Percentiles rank a stretch among this genome's conserved stretches.
These are phyloP conservation scores for Clarias macrocephalus DNA, from an alignment of 2,113 vertebrate species.

Conservation along the genomic window DNA sequence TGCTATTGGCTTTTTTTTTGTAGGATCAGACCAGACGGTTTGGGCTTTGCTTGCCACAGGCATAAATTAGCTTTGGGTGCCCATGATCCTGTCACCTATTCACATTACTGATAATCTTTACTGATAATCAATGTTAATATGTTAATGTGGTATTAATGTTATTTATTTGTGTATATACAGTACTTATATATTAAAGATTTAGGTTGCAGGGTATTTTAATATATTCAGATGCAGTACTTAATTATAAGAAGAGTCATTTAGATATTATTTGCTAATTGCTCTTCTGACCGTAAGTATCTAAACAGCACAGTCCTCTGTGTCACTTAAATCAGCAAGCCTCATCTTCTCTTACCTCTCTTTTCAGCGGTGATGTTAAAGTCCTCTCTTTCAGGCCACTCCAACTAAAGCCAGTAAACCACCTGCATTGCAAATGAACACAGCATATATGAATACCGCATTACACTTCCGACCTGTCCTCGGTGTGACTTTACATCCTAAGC, in stretches of 20 bases:
- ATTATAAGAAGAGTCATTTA: not conserved
- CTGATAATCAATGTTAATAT: too few relatives aligned
- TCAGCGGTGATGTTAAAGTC: constrained; percentile 82
- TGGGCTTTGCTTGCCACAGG: too few relatives aligned
- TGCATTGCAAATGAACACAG: constrained; percentile 54
- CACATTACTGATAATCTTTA: too few relatives aligned
- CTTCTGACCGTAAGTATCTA: not conserved
- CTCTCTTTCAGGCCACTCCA: constrained; percentile 86
- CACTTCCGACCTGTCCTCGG: constrained; percentile 1
- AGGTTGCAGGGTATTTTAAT: not conserved
- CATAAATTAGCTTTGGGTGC: too few relatives aligned
- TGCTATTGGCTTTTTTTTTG: too few relatives aligned
- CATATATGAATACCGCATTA: not conserved
- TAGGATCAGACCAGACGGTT: too few relatives aligned
- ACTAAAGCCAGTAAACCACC: constrained; percentile 92
- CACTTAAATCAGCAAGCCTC: not conserved
- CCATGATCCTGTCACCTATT: too few relatives aligned
- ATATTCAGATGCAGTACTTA: not conserved
- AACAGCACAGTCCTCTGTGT: not conserved
- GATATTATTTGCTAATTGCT: not conserved
- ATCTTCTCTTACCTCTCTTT: constrained; percentile 77
- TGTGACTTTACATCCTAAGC: not conserved
- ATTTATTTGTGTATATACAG: too few relatives aligned
- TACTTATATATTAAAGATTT: not conserved
- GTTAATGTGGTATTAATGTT: too few relatives aligned